A percentile compares a stretch with the other conserved stretches of the same genome.
phyloP scores from a whole-genome alignment of 2,888 invertebrate genomes.

The Fragum fragum region DNA sequence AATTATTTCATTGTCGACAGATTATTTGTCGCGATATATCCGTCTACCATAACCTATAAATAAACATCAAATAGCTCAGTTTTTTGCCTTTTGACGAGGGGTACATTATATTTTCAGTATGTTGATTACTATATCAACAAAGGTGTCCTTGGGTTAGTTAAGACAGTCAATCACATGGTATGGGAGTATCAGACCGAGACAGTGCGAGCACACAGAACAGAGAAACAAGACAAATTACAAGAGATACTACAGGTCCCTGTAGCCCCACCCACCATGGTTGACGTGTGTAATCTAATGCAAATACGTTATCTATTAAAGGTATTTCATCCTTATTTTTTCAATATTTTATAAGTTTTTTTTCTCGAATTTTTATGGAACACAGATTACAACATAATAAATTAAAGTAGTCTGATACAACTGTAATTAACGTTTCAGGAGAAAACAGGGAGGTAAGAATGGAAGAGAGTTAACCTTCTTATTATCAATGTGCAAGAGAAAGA shows the following conservation, averaged over 20 bases:
- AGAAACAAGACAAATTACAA: slow-evolving; percentile 80
- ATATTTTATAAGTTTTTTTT: too few species aligned
- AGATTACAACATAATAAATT: neutral
- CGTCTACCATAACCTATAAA: too few species aligned
- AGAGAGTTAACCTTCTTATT: too few species aligned
- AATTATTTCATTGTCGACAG: too few species aligned
- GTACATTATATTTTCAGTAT: too few species aligned
- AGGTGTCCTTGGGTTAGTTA: slow-evolving; percentile 91
- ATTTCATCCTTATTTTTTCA: neutral
- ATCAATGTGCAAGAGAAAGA: too few species aligned
- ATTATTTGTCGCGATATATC: too few species aligned
- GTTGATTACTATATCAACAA: slow-evolving; percentile 93
- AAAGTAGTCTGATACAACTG: neutral
- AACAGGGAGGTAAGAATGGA: neutral
- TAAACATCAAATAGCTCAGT: too few species aligned
- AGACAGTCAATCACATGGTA: slow-evolving; percentile 91
- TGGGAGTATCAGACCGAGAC: slow-evolving; percentile 91
- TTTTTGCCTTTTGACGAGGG: too few species aligned
- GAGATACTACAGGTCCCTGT: slow-evolving; percentile 90
- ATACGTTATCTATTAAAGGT: slow-evolving; percentile 91
- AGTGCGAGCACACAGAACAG: slow-evolving; percentile 89
- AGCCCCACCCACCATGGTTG: slow-evolving; percentile 91
- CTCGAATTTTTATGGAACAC: too few species aligned
- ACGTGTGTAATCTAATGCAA: slow-evolving; percentile 91
- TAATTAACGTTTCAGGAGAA: neutral